Percentiles rank a stretch among this genome's conserved stretches.
Conservation (phyloP, 2,113 vertebrate species). For the Quiscalus mexicanus region DNA sequence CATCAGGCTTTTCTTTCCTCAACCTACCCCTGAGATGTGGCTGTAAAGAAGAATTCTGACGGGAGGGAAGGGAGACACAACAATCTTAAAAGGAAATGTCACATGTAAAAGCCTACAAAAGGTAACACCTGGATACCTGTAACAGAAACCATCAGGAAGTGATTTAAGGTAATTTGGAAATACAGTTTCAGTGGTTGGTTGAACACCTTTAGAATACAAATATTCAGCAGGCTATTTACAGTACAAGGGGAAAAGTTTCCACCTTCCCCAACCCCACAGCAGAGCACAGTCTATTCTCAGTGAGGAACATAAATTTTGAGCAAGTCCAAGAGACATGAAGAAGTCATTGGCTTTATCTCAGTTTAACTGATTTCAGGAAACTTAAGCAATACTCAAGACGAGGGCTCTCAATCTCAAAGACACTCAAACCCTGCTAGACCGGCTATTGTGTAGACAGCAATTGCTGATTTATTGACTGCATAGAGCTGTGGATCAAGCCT, state of each 20-base stretch:
- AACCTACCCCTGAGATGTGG: neutral
- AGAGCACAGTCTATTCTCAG: neutral
- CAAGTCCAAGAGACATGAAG: neutral
- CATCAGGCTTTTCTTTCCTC: neutral
- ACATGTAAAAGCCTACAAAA: neutral
- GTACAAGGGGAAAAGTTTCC: neutral
- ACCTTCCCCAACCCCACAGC: neutral
- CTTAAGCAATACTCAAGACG: neutral
- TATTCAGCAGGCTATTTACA: neutral
- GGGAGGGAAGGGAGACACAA: neutral
- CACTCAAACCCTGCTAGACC: neutral
- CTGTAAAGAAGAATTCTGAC: neutral
- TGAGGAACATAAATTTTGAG: neutral
- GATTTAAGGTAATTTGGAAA: neutral
- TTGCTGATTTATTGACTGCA: slow-evolving; percentile 8
- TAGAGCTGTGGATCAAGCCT: neutral
- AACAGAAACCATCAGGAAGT: neutral
- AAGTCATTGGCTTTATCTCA: neutral
- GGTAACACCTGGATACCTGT: neutral
- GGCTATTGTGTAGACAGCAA: neutral
- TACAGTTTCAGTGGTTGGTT: neutral
- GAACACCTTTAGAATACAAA: neutral
- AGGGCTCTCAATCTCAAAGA: neutral
- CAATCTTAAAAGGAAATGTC: neutral
- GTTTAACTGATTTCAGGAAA: slow-evolving; percentile 1